phyloP scores from a whole-genome alignment of 2,113 vertebrate species.

The Rhinichthys klamathensis region DNA sequence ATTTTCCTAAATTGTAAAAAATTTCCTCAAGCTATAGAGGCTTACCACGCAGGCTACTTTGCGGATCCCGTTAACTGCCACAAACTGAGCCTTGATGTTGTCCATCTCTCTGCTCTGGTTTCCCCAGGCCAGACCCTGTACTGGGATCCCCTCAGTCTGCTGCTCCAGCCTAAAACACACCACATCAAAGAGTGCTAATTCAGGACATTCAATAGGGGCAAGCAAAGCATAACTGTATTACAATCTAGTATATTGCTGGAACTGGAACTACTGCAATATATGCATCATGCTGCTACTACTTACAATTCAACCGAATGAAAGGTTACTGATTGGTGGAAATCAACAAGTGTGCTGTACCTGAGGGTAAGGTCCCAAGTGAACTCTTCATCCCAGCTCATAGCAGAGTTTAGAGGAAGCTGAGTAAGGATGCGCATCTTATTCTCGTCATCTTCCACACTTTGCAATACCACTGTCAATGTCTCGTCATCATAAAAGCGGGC shows the following conservation, averaged over 20 bases:
- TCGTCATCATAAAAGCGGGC: constrained; percentile 96
- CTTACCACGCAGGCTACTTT: constrained; percentile 97
- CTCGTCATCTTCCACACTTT: constrained; percentile 81
- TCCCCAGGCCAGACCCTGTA: constrained; percentile 79
- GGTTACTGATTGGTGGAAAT: not conserved
- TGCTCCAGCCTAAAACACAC: constrained; percentile 83
- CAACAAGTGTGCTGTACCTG: constrained; percentile 69
- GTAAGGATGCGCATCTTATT: constrained; percentile 81
- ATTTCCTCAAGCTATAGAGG: not conserved
- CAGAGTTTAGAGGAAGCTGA: constrained; percentile 85
- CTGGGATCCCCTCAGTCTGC: constrained; percentile 78
- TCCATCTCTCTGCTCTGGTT: constrained; percentile 92
- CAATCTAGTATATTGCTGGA: not conserved
- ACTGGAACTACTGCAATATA: not conserved
- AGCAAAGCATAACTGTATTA: not conserved
- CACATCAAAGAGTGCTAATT: not conserved
- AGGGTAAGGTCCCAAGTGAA: constrained; percentile 80
- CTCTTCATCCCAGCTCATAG: constrained; percentile 77
- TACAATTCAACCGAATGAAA: not conserved
- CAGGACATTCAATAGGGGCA: not conserved
- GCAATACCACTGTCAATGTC: constrained; percentile 88
- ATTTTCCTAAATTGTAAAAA: not conserved
- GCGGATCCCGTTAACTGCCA: constrained; percentile 93
- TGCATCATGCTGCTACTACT: not conserved
- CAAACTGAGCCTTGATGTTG: constrained; percentile 96